Conservation (phyloP, 2,888 invertebrate genomes). For the Drosophila monieri region DNA sequence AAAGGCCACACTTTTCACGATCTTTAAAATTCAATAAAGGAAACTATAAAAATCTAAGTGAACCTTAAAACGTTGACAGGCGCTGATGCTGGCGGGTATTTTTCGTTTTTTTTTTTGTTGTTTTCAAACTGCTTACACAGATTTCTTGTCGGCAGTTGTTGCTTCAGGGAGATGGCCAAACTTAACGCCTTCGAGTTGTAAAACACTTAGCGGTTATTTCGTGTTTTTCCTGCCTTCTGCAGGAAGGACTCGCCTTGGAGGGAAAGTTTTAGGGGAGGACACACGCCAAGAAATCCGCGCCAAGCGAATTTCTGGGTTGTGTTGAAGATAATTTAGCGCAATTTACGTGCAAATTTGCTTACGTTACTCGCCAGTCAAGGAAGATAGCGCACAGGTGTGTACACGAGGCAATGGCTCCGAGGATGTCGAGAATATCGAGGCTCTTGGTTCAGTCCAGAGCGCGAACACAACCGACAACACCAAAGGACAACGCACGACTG, state of each 20-base stretch:
- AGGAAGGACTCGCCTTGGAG: conserved; percentile 5
- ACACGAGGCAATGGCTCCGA: conserved; percentile 51
- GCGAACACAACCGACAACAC: conserved; percentile 74
- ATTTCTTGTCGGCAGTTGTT: conserved; percentile 46
- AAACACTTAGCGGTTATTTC: conserved; percentile 77
- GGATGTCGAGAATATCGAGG: conserved; percentile 43
- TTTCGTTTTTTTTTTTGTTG: background rate
- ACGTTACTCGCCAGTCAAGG: conserved; percentile 53
- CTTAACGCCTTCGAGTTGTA: conserved; percentile 76
- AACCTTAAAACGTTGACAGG: conserved; percentile 26
- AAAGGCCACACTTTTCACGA: conserved; percentile 30
- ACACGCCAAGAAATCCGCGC: conserved; percentile 55
- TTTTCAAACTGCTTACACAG: conserved; percentile 56
- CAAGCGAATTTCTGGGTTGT: conserved; percentile 55
- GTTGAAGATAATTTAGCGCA: conserved; percentile 73
- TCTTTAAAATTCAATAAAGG: conserved; percentile 53
- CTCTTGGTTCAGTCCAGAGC: conserved; percentile 52
- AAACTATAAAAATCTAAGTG: conserved; percentile 22
- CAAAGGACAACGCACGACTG: conserved; percentile 80
- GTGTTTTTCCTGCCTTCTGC: conserved; percentile 38
- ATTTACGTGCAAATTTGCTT: conserved; percentile 76
- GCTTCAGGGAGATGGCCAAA: conserved; percentile 48
- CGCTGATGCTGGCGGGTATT: conserved; percentile 19
- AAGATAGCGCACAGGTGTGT: conserved; percentile 69
- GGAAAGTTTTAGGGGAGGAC: conserved; percentile 9